Conservation (phyloP, 1,140 invertebrate genomes). For the Coptotermes formosanus region DNA sequence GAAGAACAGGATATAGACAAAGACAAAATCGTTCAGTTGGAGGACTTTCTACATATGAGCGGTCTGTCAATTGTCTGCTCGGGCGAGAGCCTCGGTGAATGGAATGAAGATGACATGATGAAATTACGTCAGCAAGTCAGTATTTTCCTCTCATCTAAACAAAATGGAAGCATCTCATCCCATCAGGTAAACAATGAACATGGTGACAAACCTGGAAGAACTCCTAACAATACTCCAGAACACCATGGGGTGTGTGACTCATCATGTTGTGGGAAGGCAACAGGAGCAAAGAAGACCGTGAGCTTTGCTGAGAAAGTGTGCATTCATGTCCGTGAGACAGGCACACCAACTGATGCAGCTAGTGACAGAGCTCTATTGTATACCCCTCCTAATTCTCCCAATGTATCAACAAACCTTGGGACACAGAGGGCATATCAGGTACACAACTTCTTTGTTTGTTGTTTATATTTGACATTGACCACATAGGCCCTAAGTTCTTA, state of each 20-base stretch:
- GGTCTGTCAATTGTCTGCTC: conserved; percentile 53
- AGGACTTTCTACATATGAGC: conserved; percentile 71
- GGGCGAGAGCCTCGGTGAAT: conserved; percentile 63
- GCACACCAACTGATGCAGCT: neutral
- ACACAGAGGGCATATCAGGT: neutral
- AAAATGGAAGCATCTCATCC: neutral
- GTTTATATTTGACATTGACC: no score
- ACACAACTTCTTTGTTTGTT: neutral
- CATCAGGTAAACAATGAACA: neutral
- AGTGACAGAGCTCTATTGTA: neutral
- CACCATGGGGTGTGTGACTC: neutral
- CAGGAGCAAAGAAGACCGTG: conserved; percentile 56
- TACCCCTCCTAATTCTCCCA: conserved; percentile 70
- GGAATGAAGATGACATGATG: conserved; percentile 61
- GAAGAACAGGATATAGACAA: neutral
- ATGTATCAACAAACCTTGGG: conserved; percentile 39
- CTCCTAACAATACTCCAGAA: conserved; percentile 22
- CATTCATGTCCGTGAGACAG: conserved; percentile 34
- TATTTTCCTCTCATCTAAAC: conserved; percentile 46
- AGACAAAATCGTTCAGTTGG: conserved; percentile 58
- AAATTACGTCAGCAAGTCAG: conserved; percentile 68
- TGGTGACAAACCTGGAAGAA: neutral
- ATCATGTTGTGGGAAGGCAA: neutral
- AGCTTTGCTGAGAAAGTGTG: conserved; percentile 61
- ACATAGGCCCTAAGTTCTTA: no score